Evolutionary conservation across 2,113 vertebrate species (phyloP).

Genomic region (Silurus glanis): DNA sequence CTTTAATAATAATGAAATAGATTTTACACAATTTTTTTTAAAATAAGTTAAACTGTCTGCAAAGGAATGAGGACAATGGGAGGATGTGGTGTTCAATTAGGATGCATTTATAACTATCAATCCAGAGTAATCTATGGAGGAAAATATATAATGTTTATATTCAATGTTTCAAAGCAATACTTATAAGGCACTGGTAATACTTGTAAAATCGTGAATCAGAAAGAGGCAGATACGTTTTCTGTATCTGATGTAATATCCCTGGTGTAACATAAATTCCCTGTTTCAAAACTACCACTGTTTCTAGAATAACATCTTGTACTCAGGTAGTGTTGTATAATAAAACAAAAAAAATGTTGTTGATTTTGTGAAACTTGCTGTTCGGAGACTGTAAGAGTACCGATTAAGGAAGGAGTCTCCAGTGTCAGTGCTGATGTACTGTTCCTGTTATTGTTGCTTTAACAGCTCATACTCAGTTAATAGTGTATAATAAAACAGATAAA

Average conservation of each 20-base stretch:
- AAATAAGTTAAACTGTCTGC: conserved; percentile 25
- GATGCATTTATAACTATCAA: conserved; percentile 73
- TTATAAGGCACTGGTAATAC: conserved; percentile 43
- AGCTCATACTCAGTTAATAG: neutral
- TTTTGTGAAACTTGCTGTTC: neutral
- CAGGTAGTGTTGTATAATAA: neutral
- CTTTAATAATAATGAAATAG: conserved; percentile 49
- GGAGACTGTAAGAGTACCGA: neutral
- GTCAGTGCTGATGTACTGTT: neutral
- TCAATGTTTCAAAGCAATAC: conserved; percentile 76
- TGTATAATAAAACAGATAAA: neutral
- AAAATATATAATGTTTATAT: conserved; percentile 69
- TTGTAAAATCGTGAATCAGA: neutral
- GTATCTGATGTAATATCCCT: neutral
- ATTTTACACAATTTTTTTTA: neutral
- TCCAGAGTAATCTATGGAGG: conserved; percentile 74
- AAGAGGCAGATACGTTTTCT: neutral
- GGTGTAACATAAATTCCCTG: neutral
- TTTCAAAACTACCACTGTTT: neutral
- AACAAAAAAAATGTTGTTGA: neutral
- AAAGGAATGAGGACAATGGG: conserved; percentile 49
- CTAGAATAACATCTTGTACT: neutral
- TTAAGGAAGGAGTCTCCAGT: neutral
- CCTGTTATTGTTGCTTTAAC: neutral
- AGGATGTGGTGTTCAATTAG: conserved; percentile 49